Percentiles rank a stretch among this genome's conserved stretches.
These are phyloP conservation scores for Prunella himalayana DNA, from an alignment of 2,113 vertebrate genomes.

Conservation along the genomic window DNA sequence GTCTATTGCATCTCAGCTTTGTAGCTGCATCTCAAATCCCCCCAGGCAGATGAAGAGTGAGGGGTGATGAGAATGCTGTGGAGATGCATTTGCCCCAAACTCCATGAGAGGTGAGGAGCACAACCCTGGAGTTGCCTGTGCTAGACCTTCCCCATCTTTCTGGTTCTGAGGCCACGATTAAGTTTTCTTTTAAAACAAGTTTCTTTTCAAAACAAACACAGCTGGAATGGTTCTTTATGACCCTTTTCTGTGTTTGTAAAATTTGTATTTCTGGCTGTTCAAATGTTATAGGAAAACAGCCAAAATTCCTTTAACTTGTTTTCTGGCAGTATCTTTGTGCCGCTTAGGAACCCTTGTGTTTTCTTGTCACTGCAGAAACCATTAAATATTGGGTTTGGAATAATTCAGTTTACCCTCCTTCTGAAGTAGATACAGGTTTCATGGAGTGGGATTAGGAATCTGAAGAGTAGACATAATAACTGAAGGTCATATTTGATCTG, in stretches of 20 bases:
- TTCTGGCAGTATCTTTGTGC: not conserved
- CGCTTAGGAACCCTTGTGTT: not conserved
- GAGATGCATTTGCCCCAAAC: not conserved
- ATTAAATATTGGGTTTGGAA: not conserved
- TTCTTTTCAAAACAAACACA: slow-evolving; percentile 1
- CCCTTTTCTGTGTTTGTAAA: not conserved
- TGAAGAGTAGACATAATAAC: not conserved
- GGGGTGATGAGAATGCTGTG: not conserved
- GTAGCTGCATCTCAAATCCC: not conserved
- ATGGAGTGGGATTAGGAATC: not conserved
- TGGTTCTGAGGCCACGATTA: not conserved
- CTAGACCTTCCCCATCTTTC: not conserved
- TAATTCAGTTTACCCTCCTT: not conserved
- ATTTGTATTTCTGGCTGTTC: not conserved
- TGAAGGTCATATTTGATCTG: accelerated
- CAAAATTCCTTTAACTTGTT: slow-evolving; percentile 4
- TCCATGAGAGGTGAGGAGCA: not conserved
- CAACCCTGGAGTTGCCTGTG: not conserved
- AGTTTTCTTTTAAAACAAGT: not conserved
- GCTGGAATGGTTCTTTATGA: not conserved
- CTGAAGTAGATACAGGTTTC: not conserved
- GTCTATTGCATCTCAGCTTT: not conserved
- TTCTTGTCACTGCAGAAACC: not conserved
- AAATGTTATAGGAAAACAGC: not conserved
- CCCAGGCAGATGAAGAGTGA: not conserved